A percentile compares a stretch with the other conserved stretches of the same genome.
phyloP scores from a whole-genome alignment of 2,797 vertebrate species.

The Catamblyrhynchus diadema region DNA sequence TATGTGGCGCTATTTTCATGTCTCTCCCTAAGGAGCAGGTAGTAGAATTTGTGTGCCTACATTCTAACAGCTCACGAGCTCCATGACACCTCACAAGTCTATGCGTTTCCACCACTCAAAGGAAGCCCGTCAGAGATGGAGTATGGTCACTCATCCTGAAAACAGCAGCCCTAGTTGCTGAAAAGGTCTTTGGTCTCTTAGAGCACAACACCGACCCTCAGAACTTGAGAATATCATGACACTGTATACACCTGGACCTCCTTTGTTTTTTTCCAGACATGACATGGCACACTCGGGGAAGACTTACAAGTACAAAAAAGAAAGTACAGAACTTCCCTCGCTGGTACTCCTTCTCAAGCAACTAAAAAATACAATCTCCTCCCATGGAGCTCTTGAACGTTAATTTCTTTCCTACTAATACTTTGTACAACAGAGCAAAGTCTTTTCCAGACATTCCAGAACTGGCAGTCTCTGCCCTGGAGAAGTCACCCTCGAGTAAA shows the following conservation, averaged over 20 bases:
- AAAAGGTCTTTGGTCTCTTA: neutral
- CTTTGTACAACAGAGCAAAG: neutral
- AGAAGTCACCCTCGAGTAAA: neutral
- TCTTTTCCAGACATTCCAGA: neutral
- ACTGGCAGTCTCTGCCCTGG: neutral
- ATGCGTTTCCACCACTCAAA: neutral
- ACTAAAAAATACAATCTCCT: neutral
- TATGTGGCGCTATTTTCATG: neutral
- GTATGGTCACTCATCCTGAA: neutral
- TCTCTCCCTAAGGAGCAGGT: neutral
- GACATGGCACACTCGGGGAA: neutral
- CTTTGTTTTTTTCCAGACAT: neutral
- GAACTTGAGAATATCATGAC: neutral
- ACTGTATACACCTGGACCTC: neutral
- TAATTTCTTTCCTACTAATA: neutral
- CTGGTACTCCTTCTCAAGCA: neutral
- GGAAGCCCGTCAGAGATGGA: accelerated
- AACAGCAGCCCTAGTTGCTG: neutral
- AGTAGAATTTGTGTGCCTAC: neutral
- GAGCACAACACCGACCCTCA: neutral
- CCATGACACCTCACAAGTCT: neutral
- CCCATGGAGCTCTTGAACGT: neutral
- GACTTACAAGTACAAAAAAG: neutral
- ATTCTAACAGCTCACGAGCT: neutral
- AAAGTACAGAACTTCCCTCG: neutral